A percentile compares a stretch with the other conserved stretches of the same genome.
Evolutionary conservation across 2,797 vertebrate genomes (phyloP).

Genomic region (Botia kubotai): DNA sequence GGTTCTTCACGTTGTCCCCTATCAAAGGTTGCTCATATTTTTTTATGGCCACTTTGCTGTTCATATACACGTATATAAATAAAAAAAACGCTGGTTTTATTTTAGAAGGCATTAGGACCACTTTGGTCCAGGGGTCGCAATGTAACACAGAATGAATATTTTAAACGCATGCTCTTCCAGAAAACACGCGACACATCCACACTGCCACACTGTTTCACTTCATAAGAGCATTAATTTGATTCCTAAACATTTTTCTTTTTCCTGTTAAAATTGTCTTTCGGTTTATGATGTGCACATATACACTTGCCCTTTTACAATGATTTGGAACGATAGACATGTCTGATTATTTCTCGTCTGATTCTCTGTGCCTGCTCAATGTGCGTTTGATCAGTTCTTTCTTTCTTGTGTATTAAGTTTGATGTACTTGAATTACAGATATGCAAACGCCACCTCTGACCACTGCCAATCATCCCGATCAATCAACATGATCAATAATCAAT

Average conservation of each 20-base stretch:
- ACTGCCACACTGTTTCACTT: constrained; percentile 63
- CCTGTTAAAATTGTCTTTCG: constrained; percentile 14
- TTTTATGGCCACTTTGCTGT: constrained; percentile 22
- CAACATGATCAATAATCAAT: constrained; percentile 63
- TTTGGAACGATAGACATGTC: constrained; percentile 39
- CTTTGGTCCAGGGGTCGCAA: constrained; percentile 58
- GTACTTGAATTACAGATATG: constrained; percentile 76
- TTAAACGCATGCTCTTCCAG: constrained; percentile 63
- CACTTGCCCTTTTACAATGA: constrained; percentile 38
- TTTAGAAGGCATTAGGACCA: constrained; percentile 65
- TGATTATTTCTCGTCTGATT: constrained; percentile 34
- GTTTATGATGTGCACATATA: background rate
- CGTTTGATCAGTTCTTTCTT: constrained; percentile 44
- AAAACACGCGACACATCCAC: constrained; percentile 52
- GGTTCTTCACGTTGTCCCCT: constrained; percentile 60
- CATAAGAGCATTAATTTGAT: background rate
- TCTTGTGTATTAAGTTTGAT: constrained; percentile 51
- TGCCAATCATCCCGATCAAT: constrained; percentile 66
- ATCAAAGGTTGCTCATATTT: constrained; percentile 32
- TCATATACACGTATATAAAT: background rate
- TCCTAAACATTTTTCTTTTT: constrained; percentile 21
- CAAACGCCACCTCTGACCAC: constrained; percentile 80
- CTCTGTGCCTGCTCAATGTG: constrained; percentile 60
- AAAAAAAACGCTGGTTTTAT: constrained; percentile 52
- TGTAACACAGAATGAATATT: constrained; percentile 67